Evolutionary conservation across 2,797 vertebrate species (phyloP).

Genomic region (Rhinoraja longicauda): DNA sequence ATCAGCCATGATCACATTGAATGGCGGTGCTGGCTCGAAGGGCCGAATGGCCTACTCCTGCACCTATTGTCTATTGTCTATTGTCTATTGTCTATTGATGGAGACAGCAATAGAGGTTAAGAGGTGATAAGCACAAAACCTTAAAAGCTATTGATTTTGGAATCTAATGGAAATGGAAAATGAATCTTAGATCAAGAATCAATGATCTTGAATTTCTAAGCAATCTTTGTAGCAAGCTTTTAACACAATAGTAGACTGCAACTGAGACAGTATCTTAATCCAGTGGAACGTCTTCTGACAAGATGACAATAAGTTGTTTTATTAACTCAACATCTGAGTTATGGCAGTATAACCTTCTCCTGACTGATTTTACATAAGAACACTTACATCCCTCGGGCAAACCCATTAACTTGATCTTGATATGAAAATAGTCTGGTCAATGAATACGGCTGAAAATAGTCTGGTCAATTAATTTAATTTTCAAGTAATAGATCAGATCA

Average conservation of each 20-base stretch:
- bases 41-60: no score
- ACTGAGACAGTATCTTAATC: background rate
- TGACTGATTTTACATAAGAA: background rate
- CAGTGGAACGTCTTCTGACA: background rate
- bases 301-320: background rate
- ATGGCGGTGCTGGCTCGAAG: no score
- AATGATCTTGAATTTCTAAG: background rate
- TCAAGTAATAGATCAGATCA: background rate
- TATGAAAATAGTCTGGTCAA: background rate
- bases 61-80: no score
- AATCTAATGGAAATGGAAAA: no score
- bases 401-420: background rate
- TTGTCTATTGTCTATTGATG: no score
- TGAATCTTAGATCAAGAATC: background rate
- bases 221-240: background rate
- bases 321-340: background rate
- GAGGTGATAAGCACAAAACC: no score
- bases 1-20: no score
- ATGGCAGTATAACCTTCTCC: background rate
- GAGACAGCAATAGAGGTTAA: no score
- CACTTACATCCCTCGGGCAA: background rate
- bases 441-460: background rate
- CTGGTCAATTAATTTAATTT: background rate
- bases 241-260: background rate
- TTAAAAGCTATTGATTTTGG: no score